Percentiles rank a stretch among this genome's conserved stretches.
Conservation (phyloP, 2,888 invertebrate genomes). For the Oscheius sp. region DNA sequence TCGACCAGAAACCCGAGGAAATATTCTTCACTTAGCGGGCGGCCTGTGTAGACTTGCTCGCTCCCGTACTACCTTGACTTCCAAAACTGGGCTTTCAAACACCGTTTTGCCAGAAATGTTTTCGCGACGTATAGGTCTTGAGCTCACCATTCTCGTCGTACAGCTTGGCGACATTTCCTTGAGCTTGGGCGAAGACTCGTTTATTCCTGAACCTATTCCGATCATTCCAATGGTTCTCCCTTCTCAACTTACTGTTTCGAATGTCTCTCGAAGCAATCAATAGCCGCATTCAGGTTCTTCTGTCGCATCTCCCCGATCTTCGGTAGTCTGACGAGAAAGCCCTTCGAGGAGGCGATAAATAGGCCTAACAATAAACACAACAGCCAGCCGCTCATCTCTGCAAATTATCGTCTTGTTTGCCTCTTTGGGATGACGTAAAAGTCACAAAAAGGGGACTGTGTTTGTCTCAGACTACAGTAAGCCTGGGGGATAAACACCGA, state of each 20-base stretch:
- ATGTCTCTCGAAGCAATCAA: slow-evolving; percentile 35
- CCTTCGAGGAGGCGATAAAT: slow-evolving; percentile 3
- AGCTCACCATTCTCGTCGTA: slow-evolving; percentile 39
- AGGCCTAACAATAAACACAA: slow-evolving; percentile 32
- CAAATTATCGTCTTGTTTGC: neutral
- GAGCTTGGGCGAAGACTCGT: slow-evolving; percentile 37
- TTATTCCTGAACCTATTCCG: slow-evolving; percentile 36
- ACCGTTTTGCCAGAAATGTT: neutral
- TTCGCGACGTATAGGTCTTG: neutral
- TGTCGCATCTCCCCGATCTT: slow-evolving; percentile 37
- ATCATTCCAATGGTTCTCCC: neutral
- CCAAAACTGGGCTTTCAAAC: too few relatives aligned
- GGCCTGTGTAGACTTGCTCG: too few relatives aligned
- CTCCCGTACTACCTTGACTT: too few relatives aligned
- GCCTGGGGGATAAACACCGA: neutral
- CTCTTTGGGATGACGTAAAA: neutral
- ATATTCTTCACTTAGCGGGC: too few relatives aligned
- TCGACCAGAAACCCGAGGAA: too few relatives aligned
- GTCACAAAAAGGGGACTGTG: neutral
- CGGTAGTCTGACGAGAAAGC: slow-evolving; percentile 28
- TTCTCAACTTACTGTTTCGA: slow-evolving; percentile 31
- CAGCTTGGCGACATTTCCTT: slow-evolving; percentile 38
- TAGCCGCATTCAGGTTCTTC: slow-evolving; percentile 19
- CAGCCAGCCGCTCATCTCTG: slow-evolving; percentile 10
- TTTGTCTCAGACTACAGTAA: neutral